These are phyloP conservation scores for Xestia c-nigrum DNA, from an alignment of 2,888 invertebrate species.

Conservation along the genomic window DNA sequence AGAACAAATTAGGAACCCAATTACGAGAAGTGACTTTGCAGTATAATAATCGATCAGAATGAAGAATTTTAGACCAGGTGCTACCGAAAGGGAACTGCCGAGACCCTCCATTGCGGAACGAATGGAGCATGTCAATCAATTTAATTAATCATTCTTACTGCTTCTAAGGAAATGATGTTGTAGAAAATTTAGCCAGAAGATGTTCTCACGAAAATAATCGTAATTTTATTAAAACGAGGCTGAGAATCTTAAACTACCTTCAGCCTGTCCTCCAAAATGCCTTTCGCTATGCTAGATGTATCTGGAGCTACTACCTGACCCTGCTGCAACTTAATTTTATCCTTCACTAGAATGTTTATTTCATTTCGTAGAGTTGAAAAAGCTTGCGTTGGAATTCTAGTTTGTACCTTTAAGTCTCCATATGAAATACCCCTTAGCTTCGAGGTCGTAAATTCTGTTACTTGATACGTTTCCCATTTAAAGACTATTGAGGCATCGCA, in stretches of 20 bases:
- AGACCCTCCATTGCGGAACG: constrained; percentile 85
- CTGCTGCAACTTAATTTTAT: neutral
- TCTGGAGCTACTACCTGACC: neutral
- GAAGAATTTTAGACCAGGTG: constrained; percentile 83
- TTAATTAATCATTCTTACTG: constrained; percentile 87
- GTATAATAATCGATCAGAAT: constrained; percentile 82
- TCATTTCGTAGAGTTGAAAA: neutral
- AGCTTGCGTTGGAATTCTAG: neutral
- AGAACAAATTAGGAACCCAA: constrained; percentile 85
- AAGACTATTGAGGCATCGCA: constrained; percentile 36
- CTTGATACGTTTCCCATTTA: constrained; percentile 55
- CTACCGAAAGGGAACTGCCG: constrained; percentile 76
- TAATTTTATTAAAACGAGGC: neutral
- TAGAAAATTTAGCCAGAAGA: constrained; percentile 51
- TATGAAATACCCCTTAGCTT: constrained; percentile 11
- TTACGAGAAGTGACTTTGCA: constrained; percentile 88
- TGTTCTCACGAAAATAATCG: constrained; percentile 52
- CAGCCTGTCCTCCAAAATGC: neutral
- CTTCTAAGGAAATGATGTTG: constrained; percentile 75
- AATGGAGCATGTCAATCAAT: constrained; percentile 86
- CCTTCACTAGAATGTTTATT: neutral
- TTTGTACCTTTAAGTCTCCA: neutral
- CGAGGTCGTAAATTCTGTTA: constrained; percentile 48
- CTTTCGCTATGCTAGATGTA: neutral
- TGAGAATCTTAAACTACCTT: neutral